These are phyloP conservation scores for Patiria pectinifera DNA, from an alignment of 53 echinoderm and acorn worm species.

Conservation along the genomic window DNA sequence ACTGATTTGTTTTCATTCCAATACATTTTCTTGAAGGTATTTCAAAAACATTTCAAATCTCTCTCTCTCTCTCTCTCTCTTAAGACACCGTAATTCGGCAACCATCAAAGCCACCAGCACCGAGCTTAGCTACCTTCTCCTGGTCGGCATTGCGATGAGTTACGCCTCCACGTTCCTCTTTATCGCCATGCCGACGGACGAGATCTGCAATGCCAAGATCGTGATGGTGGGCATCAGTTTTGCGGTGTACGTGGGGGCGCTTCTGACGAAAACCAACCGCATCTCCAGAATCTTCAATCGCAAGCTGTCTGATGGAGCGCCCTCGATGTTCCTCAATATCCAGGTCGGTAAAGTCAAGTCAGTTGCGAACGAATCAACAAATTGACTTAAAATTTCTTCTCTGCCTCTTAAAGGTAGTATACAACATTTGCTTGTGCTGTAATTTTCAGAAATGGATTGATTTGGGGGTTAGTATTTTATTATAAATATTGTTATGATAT, in stretches of 20 bases:
- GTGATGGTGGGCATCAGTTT: constrained; percentile 79
- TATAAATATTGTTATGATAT: too few relatives aligned
- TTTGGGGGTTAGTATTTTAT: too few relatives aligned
- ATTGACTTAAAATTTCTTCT: too few relatives aligned
- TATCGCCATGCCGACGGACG: constrained; percentile 79
- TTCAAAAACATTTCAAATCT: neutral
- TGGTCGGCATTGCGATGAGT: constrained; percentile 74
- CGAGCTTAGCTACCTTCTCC: constrained; percentile 89
- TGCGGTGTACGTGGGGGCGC: constrained; percentile 80
- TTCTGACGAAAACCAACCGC: constrained; percentile 93
- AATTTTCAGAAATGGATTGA: too few relatives aligned
- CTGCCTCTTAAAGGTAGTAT: too few relatives aligned
- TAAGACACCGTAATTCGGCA: constrained; percentile 78
- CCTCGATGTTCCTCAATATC: constrained; percentile 88
- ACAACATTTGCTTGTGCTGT: too few relatives aligned
- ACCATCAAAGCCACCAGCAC: constrained; percentile 96
- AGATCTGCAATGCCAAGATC: constrained; percentile 78
- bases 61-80: neutral
- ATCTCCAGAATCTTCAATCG: constrained; percentile 97
- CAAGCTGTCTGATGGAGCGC: constrained; percentile 86
- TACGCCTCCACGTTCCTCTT: constrained; percentile 74
- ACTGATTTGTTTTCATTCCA: neutral
- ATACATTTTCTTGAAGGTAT: neutral
- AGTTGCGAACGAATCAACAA: too few relatives aligned
- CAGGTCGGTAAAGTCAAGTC: constrained; percentile 64